Conservation (phyloP, 2,797 vertebrate genomes). For the Lagodon rhomboides region DNA sequence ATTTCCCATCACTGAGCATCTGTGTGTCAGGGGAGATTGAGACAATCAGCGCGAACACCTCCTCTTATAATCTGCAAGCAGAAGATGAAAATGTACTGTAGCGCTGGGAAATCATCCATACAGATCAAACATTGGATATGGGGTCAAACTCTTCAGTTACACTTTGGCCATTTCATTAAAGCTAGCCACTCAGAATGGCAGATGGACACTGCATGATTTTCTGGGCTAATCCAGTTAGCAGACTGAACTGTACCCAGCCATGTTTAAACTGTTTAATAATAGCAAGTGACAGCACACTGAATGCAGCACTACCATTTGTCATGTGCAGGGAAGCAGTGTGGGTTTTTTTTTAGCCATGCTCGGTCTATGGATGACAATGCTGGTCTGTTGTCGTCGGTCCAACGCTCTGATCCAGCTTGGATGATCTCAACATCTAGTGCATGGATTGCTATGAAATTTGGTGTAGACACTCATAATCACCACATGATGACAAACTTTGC, state of each 20-base stretch:
- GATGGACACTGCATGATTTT: constrained; percentile 42
- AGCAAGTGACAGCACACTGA: constrained; percentile 21
- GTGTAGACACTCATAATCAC: background rate
- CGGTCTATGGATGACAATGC: background rate
- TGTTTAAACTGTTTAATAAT: constrained; percentile 35
- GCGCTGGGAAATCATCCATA: constrained; percentile 14
- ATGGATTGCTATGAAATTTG: background rate
- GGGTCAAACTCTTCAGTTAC: constrained; percentile 22
- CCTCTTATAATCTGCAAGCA: constrained; percentile 33
- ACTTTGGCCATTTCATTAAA: constrained; percentile 15
- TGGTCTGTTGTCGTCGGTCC: background rate
- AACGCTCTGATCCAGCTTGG: background rate
- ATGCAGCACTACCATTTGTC: background rate
- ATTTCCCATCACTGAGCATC: constrained; percentile 47
- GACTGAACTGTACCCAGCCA: constrained; percentile 7
- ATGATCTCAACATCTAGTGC: background rate
- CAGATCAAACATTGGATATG: constrained; percentile 34
- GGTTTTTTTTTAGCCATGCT: background rate
- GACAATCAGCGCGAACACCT: constrained; percentile 34
- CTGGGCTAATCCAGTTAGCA: constrained; percentile 65
- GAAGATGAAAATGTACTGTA: constrained; percentile 34
- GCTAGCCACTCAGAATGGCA: constrained; percentile 15
- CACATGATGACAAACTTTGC: background rate
- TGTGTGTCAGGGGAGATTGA: constrained; percentile 49
- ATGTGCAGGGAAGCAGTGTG: background rate